These are phyloP conservation scores for Apis cerana DNA, from an alignment of 1,140 invertebrate genomes.

Conservation along the genomic window DNA sequence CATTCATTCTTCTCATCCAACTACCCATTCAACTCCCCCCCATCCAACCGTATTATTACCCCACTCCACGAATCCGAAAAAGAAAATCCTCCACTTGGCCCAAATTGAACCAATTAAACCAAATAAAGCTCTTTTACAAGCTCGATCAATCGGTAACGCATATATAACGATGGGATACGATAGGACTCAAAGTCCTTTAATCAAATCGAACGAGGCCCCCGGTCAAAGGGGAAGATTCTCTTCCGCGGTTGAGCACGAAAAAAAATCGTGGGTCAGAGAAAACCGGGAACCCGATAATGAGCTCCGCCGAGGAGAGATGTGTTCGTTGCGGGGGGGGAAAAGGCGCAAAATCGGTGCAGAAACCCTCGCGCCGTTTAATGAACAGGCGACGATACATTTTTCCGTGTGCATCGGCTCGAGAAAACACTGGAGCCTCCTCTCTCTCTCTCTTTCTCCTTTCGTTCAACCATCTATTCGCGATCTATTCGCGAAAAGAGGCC, in stretches of 20 bases:
- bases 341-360: neutral
- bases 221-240: neutral
- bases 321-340: constrained; percentile 1
- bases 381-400: constrained; percentile 22
- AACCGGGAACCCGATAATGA: neutral
- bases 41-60: no score
- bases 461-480: neutral
- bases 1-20: no score
- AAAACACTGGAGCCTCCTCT: neutral
- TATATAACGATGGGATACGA: constrained; percentile 18
- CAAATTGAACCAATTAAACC: no score
- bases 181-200: neutral
- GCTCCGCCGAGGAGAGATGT: neutral
- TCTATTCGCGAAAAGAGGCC: neutral
- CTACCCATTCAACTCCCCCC: no score
- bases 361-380: neutral
- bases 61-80: no score
- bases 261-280: constrained; percentile 9
- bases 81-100: no score
- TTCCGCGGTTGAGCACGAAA: neutral
- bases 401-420: constrained; percentile 20
- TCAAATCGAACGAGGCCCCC: neutral
- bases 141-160: neutral
- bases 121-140: neutral
- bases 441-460: no score